These are phyloP conservation scores for Polypedilum vanderplanki DNA, from an alignment of 1,140 invertebrate genomes.

Conservation along the genomic window DNA sequence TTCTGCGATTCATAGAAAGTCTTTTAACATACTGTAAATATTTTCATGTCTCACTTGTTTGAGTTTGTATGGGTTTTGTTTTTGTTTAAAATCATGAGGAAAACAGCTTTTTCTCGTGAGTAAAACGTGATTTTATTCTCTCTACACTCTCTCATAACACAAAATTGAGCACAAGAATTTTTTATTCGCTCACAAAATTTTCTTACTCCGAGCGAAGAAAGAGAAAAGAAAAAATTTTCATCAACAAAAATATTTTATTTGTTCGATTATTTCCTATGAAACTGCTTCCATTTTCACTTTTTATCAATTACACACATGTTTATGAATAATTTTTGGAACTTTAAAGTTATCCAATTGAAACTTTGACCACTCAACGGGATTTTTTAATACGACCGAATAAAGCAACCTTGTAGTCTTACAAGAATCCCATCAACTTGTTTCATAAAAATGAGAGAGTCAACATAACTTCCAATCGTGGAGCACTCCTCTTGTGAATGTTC, in stretches of 20 bases:
- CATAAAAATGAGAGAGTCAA: constrained; percentile 3
- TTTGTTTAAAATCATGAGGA: constrained; percentile 24
- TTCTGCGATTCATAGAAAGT: constrained; percentile 17
- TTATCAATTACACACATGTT: neutral
- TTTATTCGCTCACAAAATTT: constrained; percentile 13
- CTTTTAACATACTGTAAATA: constrained; percentile 11
- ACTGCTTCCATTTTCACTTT: neutral
- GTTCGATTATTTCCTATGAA: neutral
- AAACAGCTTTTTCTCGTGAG: neutral
- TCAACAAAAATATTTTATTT: constrained; percentile 27
- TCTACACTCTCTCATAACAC: neutral
- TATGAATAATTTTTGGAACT: neutral
- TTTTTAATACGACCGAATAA: neutral
- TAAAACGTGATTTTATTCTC: neutral
- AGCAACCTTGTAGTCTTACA: neutral
- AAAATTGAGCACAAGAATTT: constrained; percentile 22
- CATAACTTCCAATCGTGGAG: neutral
- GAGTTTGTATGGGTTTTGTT: constrained; percentile 25
- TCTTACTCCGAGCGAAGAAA: neutral
- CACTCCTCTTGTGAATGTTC: neutral
- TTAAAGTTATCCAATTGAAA: neutral
- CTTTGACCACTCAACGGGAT: neutral
- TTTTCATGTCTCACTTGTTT: constrained; percentile 15
- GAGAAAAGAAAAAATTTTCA: constrained; percentile 16
- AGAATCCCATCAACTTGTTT: constrained; percentile 13